A percentile compares a stretch with the other conserved stretches of the same genome.
phyloP scores from a whole-genome alignment of 2,888 invertebrate genomes.

The Watsonalla cultraria region DNA sequence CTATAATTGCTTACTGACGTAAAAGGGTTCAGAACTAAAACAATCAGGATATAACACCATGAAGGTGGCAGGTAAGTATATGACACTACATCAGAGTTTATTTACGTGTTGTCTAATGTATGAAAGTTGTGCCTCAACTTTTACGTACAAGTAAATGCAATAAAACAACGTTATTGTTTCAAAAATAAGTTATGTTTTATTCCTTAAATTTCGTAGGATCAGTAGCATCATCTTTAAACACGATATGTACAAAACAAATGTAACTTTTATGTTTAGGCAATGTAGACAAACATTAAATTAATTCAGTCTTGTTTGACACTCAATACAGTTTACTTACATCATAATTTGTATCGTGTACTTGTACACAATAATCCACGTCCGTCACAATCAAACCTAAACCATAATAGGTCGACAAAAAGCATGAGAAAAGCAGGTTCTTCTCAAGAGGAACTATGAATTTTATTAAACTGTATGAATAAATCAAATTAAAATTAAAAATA shows the following conservation, averaged over 20 bases:
- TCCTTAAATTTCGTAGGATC: slow-evolving; percentile 54
- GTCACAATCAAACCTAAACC: slow-evolving; percentile 7
- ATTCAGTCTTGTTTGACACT: slow-evolving; percentile 72
- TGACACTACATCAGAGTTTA: too few species aligned
- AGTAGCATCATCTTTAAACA: slow-evolving; percentile 29
- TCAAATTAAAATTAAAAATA: slow-evolving; percentile 8
- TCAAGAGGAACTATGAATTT: slow-evolving; percentile 1
- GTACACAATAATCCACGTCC: slow-evolving; percentile 10
- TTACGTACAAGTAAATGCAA: too few species aligned
- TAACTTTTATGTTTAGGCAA: slow-evolving; percentile 30
- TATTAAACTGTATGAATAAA: slow-evolving; percentile 53
- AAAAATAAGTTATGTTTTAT: slow-evolving; percentile 70
- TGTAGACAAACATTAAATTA: slow-evolving; percentile 56
- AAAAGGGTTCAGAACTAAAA: too few species aligned
- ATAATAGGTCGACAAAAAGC: neutral
- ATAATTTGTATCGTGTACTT: neutral
- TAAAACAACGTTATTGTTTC: slow-evolving; percentile 8
- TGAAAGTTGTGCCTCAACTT: too few species aligned
- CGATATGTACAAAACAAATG: slow-evolving; percentile 52
- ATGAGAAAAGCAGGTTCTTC: neutral
- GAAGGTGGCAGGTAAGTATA: too few species aligned
- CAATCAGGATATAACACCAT: too few species aligned
- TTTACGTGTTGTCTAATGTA: too few species aligned
- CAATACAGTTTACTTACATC: slow-evolving; percentile 56
- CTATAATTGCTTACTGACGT: too few species aligned